A percentile compares a stretch with the other conserved stretches of the same genome.
Evolutionary conservation across 2,797 vertebrate species (phyloP).

Genomic region (Octomys mimax): DNA sequence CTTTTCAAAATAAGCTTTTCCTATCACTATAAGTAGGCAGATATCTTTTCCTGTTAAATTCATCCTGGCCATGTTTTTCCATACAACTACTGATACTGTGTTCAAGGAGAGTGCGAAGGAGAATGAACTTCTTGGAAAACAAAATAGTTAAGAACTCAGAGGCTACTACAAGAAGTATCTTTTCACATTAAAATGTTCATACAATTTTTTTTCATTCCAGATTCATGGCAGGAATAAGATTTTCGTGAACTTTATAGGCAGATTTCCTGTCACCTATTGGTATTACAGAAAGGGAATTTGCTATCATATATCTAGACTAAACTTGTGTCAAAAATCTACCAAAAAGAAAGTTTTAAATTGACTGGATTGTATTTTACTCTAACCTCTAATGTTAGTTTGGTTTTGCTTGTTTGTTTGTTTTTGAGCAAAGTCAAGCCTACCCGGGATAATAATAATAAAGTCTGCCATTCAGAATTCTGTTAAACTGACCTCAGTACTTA

Average conservation of each 20-base stretch:
- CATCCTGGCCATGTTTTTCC: not conserved
- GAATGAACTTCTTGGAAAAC: slow-evolving; percentile 6
- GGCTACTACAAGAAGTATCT: not conserved
- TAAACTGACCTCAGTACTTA: not conserved
- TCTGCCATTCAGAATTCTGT: not conserved
- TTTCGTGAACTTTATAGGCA: not conserved
- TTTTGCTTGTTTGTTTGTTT: not conserved
- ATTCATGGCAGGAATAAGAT: not conserved
- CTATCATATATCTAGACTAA: slow-evolving; percentile 31
- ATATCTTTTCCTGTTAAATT: slow-evolving; percentile 47
- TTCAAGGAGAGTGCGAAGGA: not conserved
- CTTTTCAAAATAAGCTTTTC: not conserved
- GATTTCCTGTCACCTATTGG: not conserved
- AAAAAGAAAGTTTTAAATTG: not conserved
- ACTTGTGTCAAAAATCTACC: slow-evolving; percentile 26
- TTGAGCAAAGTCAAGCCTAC: not conserved
- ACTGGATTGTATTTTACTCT: slow-evolving; percentile 33
- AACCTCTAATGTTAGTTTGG: not conserved
- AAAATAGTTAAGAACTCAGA: slow-evolving; percentile 11
- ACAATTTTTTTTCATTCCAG: slow-evolving; percentile 16
- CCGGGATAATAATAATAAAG: not conserved
- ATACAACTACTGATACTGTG: not conserved
- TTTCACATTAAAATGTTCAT: not conserved
- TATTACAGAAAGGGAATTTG: not conserved
- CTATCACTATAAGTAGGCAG: not conserved